A percentile compares a stretch with the other conserved stretches of the same genome.
Conservation (phyloP, 2,888 invertebrate genomes). For the Polyploca ridens region DNA sequence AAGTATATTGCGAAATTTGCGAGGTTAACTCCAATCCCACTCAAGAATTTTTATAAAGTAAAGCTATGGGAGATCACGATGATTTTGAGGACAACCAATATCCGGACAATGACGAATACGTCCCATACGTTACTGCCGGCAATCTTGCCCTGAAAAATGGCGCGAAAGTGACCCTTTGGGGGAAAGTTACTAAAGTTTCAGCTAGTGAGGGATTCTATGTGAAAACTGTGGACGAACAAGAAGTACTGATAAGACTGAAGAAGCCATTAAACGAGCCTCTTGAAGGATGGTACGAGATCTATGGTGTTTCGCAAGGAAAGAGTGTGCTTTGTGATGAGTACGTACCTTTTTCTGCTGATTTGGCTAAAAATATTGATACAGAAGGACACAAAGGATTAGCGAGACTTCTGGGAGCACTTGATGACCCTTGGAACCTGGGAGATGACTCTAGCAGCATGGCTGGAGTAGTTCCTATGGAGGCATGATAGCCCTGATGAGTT, state of each 20-base stretch:
- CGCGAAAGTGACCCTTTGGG: constrained; percentile 78
- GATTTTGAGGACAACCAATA: constrained; percentile 78
- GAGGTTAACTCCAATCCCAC: background rate
- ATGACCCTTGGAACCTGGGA: constrained; percentile 80
- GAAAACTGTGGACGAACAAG: constrained; percentile 77
- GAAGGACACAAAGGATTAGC: constrained; percentile 76
- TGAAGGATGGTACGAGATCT: constrained; percentile 80
- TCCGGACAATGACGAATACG: constrained; percentile 77
- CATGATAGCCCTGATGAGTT: constrained; percentile 43
- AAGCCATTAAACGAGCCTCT: constrained; percentile 69
- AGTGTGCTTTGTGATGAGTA: constrained; percentile 76
- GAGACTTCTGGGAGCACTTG: constrained; percentile 67
- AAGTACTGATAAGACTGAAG: constrained; percentile 68
- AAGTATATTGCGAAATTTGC: background rate
- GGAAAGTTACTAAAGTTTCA: constrained; percentile 75
- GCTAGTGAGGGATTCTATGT: constrained; percentile 75
- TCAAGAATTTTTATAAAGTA: background rate
- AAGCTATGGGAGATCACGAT: constrained; percentile 71
- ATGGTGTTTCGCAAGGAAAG: constrained; percentile 76
- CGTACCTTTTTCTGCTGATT: constrained; percentile 65
- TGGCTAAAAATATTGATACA: constrained; percentile 70
- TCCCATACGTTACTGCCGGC: constrained; percentile 78
- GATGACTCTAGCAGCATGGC: constrained; percentile 54
- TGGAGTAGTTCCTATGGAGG: constrained; percentile 67
- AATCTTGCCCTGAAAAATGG: constrained; percentile 74